Conservation (phyloP, 2,113 vertebrate species). For the Aplodontia rufa region DNA sequence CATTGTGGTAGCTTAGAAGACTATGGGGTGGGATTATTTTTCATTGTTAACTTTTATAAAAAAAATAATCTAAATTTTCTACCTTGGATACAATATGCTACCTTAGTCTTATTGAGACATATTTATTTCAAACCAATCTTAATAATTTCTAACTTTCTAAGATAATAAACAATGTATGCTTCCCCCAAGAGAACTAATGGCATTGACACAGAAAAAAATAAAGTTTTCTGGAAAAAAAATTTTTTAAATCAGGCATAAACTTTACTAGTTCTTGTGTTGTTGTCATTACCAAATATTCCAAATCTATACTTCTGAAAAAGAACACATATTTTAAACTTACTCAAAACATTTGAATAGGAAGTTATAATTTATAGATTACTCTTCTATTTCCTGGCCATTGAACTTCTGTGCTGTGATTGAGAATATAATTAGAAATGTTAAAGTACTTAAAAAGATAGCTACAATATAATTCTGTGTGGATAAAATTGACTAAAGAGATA, state of each 20-base stretch:
- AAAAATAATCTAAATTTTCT: background rate
- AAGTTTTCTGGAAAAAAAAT: background rate
- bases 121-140: background rate
- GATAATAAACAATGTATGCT: background rate
- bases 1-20: background rate
- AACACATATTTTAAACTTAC: background rate
- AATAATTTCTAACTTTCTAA: background rate
- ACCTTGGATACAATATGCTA: background rate
- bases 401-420: background rate
- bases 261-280: background rate
- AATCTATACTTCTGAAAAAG: background rate
- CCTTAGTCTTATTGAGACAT: background rate
- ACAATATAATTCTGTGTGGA: background rate
- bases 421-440: constrained; percentile 6
- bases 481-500: background rate
- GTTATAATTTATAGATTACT: background rate
- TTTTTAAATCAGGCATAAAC: background rate
- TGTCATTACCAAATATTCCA: background rate
- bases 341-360: background rate
- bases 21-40: background rate
- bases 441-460: background rate
- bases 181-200: background rate
- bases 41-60: background rate
- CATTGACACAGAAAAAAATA: background rate
- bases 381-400: background rate